Evolutionary conservation across 2,888 invertebrate species (phyloP).

Genomic region (Scaptomyza flava): DNA sequence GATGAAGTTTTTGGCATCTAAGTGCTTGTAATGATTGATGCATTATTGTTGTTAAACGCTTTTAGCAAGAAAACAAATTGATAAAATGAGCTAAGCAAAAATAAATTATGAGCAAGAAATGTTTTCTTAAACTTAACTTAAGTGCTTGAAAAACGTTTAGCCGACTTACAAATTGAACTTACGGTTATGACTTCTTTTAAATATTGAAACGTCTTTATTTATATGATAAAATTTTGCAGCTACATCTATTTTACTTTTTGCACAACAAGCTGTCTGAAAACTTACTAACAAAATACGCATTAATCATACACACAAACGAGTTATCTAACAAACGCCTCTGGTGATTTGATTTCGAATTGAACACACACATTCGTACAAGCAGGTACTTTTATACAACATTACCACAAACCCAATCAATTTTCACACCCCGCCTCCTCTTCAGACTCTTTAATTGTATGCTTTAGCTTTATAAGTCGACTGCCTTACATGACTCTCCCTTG

Average conservation of each 20-base stretch:
- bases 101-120: too few species aligned
- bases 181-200: neutral
- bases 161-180: too few species aligned
- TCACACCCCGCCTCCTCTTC: neutral
- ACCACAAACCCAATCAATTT: slow-evolving; percentile 63
- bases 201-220: neutral
- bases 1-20: neutral
- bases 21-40: slow-evolving; percentile 6
- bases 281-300: slow-evolving; percentile 7
- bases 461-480: slow-evolving; percentile 52
- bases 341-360: slow-evolving; percentile 54
- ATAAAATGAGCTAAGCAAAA: too few species aligned
- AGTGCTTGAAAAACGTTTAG: too few species aligned
- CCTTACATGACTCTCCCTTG: slow-evolving; percentile 10
- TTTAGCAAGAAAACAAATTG: neutral
- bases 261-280: slow-evolving; percentile 3
- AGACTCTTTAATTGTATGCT: slow-evolving; percentile 47
- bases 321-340: slow-evolving; percentile 38
- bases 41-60: neutral
- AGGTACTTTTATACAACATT: slow-evolving; percentile 19
- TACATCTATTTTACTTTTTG: neutral
- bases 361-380: slow-evolving; percentile 10
- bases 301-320: slow-evolving; percentile 24
- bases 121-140: too few species aligned
- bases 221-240: neutral